Conservation (phyloP, 2,888 invertebrate species). For the Parnassius apollo region DNA sequence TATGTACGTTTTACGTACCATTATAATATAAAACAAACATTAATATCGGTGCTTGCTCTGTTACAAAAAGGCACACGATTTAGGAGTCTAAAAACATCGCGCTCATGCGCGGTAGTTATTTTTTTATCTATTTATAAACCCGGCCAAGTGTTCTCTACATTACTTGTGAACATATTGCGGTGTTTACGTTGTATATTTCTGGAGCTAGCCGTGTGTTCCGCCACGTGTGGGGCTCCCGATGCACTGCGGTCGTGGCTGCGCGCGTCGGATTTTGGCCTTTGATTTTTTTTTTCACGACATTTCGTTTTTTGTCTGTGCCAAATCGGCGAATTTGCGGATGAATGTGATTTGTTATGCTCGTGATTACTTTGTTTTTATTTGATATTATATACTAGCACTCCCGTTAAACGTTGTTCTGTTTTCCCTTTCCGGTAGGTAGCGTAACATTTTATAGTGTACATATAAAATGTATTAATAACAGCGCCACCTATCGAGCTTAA, state of each 20-base stretch:
- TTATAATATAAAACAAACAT: no score
- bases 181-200: constrained; percentile 75
- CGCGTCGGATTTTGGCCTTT: constrained; percentile 23
- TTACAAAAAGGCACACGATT: constrained; percentile 3
- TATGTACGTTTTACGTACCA: no score
- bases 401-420: no score
- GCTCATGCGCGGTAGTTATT: constrained; percentile 37
- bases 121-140: constrained; percentile 73
- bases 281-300: constrained; percentile 23
- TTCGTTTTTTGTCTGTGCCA: constrained; percentile 25
- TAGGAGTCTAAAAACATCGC: constrained; percentile 3
- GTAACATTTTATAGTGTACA: no score
- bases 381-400: no score
- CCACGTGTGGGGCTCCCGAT: constrained; percentile 59
- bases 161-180: constrained; percentile 68
- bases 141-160: constrained; percentile 66
- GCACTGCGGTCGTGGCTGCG: constrained; percentile 27
- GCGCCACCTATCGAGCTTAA: no score
- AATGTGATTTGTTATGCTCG: constrained; percentile 11
- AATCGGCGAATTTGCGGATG: constrained; percentile 6
- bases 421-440: no score
- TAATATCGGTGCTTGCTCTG: no score
- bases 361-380: constrained; percentile 6
- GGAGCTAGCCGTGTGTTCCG: constrained; percentile 63
- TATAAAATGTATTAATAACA: no score